A percentile compares a stretch with the other conserved stretches of the same genome.
phyloP scores from a whole-genome alignment of 2,113 vertebrate species.

The Oncorhynchus keta region DNA sequence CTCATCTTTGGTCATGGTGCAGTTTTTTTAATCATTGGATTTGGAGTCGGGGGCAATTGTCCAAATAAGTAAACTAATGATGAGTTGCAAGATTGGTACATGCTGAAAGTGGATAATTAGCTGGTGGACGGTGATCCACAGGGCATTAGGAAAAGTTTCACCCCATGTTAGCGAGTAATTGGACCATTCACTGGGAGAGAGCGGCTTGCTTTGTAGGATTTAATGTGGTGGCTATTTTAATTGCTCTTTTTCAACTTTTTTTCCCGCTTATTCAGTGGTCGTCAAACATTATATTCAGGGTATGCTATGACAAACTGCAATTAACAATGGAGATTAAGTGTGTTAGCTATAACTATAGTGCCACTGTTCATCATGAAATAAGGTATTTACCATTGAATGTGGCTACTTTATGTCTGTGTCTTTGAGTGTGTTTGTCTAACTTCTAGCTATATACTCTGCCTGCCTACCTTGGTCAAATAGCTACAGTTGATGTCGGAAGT shows the following conservation, averaged over 20 bases:
- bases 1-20: slow-evolving; percentile 58
- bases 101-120: slow-evolving; percentile 57
- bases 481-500: too few relatives aligned
- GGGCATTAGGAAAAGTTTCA: slow-evolving; percentile 30
- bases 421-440: too few relatives aligned
- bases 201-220: slow-evolving; percentile 19
- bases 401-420: too few relatives aligned
- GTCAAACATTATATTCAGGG: background rate
- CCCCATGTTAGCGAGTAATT: slow-evolving; percentile 50
- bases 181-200: slow-evolving; percentile 40
- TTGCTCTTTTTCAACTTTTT: slow-evolving; percentile 23
- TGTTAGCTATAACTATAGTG: background rate
- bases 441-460: too few relatives aligned
- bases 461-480: too few relatives aligned
- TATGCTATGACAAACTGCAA: background rate
- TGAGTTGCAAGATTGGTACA: slow-evolving; percentile 21
- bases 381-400: too few relatives aligned
- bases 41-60: slow-evolving; percentile 54
- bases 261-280: slow-evolving; percentile 2
- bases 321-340: background rate
- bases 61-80: slow-evolving; percentile 57
- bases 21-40: slow-evolving; percentile 41
- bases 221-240: background rate
- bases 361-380: too few relatives aligned
- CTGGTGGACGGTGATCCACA: slow-evolving; percentile 39